Base-by-base conservation (phyloP, 2,888 invertebrate species). In the Drosophila prolongata region DNA sequence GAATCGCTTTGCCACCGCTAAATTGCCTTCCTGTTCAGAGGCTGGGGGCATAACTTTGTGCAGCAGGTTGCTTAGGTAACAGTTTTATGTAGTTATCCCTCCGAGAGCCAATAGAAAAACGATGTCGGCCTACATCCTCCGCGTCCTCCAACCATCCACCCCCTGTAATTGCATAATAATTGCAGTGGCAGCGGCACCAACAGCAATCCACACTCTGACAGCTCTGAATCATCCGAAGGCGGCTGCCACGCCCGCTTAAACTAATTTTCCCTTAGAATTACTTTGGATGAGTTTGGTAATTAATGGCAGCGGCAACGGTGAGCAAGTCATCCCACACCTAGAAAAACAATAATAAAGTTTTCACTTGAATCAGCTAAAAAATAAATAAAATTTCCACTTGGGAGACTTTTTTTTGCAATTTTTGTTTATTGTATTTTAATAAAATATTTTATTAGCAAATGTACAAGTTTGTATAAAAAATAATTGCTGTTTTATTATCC, bases 31-130 rank as follows among this genome's bases (percentile, higher is more conserved):
- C 87, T 75, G 55, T 54, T 30, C 61, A 56, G 49, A 24, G 54
- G 53, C 62, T 37, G 19, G 30, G 44, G 44, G 54, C 73, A 68
- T 76, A 87, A 84, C 83, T 88, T 88, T 74, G 55, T 84, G 83
- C 85, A 83, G 82, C 82, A 84, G 83, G 83, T 84, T 84, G 89
- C 83, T 89, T 89, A 84, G 83, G 83, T 84, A 84, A 84, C 87
- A 71, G 79, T 87, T 89, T 89, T 89, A 83, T 80, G 68, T 78
- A 83, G 89, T 84, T 87, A 87, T 87, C 70, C 74, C 34, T 64
- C 46, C 60, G 43, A 27, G 44, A 49, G 66, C 65, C 66, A 52
- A 52, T 66, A 38, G 65, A 24, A 65, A 46, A 44, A 50, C 58
- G 62, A 64, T 52, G 57, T 30, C 34, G 43, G 62, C 54, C 47